Evolutionary conservation across 1,140 invertebrate genomes (phyloP), one percentile per base, ranked within the genome.

Genomic region (Mactra quadrangularis): DNA sequence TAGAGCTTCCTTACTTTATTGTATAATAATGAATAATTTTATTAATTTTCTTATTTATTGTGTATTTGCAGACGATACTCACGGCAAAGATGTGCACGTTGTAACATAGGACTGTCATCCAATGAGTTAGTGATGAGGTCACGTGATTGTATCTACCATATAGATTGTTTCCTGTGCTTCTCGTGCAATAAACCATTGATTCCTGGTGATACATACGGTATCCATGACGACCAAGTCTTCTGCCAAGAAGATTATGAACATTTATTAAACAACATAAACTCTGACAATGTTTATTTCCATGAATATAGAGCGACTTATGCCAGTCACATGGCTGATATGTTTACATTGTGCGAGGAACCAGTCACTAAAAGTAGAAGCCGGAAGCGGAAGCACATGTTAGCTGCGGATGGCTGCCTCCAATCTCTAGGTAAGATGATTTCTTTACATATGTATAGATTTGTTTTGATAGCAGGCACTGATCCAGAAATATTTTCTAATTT

Each of bases 141-240:
- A 0, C 86, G 89, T 53, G 88, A 92, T 85, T 94, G 96, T 31
- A 88, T 93, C n/a, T 93, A 89, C 74, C 92, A 93, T 72, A 82
- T 92, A 19, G 79, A 77, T 19, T 93, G 92, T 87, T 93, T 93
- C 84, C 88, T 87, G 22, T 93, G 92, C 86, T 79, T 84, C 13
- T 87, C 96, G 66, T 98, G 98, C 93, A 96, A 96, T 70, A 90
- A 92, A 53, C 90, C 92, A 33, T 89, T 95, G n/a, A 93, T 91
- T 29, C 94, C 94, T 62, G 95, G 98, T 35, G 97, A 98, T 92
- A 96, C 97, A 87, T 98, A 98, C 93, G 97, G 97, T 19, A 89
- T 92, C 77, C 87, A 90, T 35, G 92, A 94, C 70, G 90, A 92
- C 87, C 87, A 93, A 31, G 89, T 94, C 29, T 94, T 93, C 88